Percentiles rank a stretch among this genome's conserved stretches.
These are phyloP conservation scores for Tyto alba DNA, from an alignment of 2,113 vertebrate species.

Conservation along the genomic window DNA sequence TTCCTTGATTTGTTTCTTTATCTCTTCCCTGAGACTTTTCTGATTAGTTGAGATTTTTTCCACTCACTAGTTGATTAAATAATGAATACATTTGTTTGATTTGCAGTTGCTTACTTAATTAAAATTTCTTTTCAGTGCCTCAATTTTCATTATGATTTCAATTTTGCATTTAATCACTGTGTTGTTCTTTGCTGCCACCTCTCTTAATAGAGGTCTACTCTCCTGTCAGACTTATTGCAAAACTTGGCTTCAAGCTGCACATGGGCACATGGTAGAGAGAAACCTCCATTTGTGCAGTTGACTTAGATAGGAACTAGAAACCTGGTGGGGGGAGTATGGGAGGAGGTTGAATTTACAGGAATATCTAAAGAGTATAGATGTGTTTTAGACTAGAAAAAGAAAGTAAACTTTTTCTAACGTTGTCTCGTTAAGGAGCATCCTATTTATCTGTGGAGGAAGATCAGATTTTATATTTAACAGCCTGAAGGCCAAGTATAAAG, in stretches of 20 bases:
- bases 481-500: background rate
- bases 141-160: constrained; percentile 74
- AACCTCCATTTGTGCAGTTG: background rate
- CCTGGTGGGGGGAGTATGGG: background rate
- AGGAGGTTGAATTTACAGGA: background rate
- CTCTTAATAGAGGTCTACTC: constrained; percentile 70
- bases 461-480: background rate
- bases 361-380: background rate
- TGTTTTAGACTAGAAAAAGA: background rate
- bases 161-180: constrained; percentile 72
- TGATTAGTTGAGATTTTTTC: constrained; percentile 72
- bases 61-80: constrained; percentile 69
- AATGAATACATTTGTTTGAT: constrained; percentile 75
- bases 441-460: background rate
- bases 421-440: background rate
- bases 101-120: constrained; percentile 73
- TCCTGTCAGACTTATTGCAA: constrained; percentile 39
- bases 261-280: background rate
- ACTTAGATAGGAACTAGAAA: constrained; percentile 6
- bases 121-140: constrained; percentile 69
- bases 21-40: constrained; percentile 59
- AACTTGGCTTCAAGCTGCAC: constrained; percentile 15
- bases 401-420: background rate
- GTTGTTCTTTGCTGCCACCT: constrained; percentile 70
- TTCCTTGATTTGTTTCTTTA: constrained; percentile 72